Conservation (phyloP, 23 tunicate genomes). For the Oikopleura dioica region DNA sequence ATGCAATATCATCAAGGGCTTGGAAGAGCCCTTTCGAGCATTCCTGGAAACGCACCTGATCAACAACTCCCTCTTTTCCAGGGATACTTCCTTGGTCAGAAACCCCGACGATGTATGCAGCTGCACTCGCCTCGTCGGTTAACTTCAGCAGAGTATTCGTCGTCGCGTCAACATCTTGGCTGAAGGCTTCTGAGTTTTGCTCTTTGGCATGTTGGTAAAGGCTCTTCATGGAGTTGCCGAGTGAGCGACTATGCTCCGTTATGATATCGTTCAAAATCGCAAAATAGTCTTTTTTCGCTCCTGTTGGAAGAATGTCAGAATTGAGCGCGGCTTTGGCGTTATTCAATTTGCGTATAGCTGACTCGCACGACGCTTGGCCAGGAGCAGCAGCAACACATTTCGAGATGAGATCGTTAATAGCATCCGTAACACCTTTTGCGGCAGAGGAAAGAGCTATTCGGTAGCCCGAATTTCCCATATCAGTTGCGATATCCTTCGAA, state of each 20-base stretch:
- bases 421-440: slow-evolving; percentile 83
- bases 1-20: neutral
- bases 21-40: neutral
- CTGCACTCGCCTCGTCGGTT: slow-evolving; percentile 93
- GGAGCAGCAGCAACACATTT: slow-evolving; percentile 96
- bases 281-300: slow-evolving; percentile 8
- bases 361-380: slow-evolving; percentile 94
- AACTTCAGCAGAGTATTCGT: slow-evolving; percentile 59
- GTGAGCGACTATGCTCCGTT: neutral
- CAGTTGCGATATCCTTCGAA: slow-evolving; percentile 83
- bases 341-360: slow-evolving; percentile 70
- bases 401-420: slow-evolving; percentile 84
- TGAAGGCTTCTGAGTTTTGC: slow-evolving; percentile 63
- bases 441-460: slow-evolving; percentile 86
- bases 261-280: slow-evolving; percentile 7
- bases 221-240: slow-evolving; percentile 64
- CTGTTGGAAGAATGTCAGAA: neutral
- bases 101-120: slow-evolving; percentile 67
- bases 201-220: slow-evolving; percentile 86
- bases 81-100: slow-evolving; percentile 87
- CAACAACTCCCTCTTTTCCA: slow-evolving; percentile 74
- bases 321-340: neutral
- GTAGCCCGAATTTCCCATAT: slow-evolving; percentile 72
- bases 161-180: slow-evolving; percentile 54
- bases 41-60: slow-evolving; percentile 42